phyloP scores from a whole-genome alignment of 2,888 invertebrate genomes.

The Andrena praecox region DNA sequence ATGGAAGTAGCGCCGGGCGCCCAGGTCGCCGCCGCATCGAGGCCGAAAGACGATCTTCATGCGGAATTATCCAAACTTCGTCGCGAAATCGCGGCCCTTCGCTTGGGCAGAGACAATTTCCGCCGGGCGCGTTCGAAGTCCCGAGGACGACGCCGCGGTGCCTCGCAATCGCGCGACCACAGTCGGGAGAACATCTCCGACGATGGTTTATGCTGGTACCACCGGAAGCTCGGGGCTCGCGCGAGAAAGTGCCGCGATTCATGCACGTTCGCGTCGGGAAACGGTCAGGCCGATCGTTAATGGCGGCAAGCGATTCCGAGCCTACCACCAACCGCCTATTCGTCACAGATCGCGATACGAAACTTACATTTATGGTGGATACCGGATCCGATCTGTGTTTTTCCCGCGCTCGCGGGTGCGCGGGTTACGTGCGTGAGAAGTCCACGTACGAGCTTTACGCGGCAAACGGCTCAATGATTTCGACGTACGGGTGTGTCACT shows the following conservation, averaged over 20 bases:
- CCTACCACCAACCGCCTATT: not conserved
- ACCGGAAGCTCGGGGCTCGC: not conserved
- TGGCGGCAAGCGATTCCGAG: conserved; percentile 1
- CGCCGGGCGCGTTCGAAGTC: not conserved
- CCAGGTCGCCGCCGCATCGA: not conserved
- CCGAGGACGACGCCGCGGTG: not conserved
- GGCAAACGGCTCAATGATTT: not conserved
- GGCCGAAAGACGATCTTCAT: not conserved
- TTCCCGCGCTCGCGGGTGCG: not conserved
- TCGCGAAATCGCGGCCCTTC: conserved; percentile 4
- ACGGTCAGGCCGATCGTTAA: not conserved
- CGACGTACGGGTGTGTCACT: not conserved
- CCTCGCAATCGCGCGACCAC: not conserved
- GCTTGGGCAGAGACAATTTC: not conserved
- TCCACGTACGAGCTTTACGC: not conserved
- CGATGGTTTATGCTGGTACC: not conserved
- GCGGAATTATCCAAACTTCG: not conserved
- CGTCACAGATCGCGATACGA: not conserved
- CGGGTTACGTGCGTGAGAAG: not conserved
- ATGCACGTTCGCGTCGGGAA: not conserved
- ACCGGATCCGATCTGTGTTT: conserved; percentile 1
- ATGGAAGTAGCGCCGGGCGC: not conserved
- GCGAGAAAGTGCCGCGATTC: not conserved
- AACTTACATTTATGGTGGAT: not conserved
- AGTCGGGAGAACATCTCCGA: no score